These are phyloP conservation scores for Phrynocephalus forsythii DNA, from an alignment of 2,797 vertebrate species.

Conservation along the genomic window DNA sequence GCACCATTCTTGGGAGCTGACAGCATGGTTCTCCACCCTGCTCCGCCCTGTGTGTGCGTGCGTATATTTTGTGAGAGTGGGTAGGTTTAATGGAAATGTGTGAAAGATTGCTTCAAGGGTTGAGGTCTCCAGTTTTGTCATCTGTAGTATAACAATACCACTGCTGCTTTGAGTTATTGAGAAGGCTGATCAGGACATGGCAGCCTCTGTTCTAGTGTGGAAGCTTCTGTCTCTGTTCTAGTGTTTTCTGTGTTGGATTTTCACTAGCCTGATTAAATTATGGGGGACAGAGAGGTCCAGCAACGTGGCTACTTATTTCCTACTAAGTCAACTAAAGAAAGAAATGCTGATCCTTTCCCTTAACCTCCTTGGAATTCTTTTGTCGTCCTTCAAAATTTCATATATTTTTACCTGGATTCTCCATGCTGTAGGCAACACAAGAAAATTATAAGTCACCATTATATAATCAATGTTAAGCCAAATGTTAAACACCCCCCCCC, in stretches of 20 bases:
- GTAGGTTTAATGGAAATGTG: slow-evolving; percentile 60
- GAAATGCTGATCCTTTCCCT: neutral
- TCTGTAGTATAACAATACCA: slow-evolving; percentile 10
- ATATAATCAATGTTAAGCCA: neutral
- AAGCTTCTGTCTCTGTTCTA: slow-evolving; percentile 43
- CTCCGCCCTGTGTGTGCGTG: fast-evolving
- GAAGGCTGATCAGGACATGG: slow-evolving; percentile 28
- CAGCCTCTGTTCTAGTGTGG: slow-evolving; percentile 35
- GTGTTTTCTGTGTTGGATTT: slow-evolving; percentile 19
- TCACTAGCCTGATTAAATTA: neutral
- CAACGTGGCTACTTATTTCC: neutral
- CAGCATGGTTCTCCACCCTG: slow-evolving; percentile 55
- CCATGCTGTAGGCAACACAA: neutral
- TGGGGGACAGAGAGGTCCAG: neutral
- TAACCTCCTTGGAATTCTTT: neutral
- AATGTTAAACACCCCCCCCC: neutral
- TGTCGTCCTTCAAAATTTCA: neutral
- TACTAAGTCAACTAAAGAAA: neutral
- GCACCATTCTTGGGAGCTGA: slow-evolving; percentile 68
- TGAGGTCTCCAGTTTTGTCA: slow-evolving; percentile 15
- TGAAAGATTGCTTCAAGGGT: slow-evolving; percentile 56
- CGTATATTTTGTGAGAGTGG: slow-evolving; percentile 58
- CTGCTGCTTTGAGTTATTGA: slow-evolving; percentile 27
- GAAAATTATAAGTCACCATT: no score
- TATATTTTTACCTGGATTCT: no score